Evolutionary conservation across 2,113 vertebrate species (phyloP).

Genomic region (Pluvialis apricaria): DNA sequence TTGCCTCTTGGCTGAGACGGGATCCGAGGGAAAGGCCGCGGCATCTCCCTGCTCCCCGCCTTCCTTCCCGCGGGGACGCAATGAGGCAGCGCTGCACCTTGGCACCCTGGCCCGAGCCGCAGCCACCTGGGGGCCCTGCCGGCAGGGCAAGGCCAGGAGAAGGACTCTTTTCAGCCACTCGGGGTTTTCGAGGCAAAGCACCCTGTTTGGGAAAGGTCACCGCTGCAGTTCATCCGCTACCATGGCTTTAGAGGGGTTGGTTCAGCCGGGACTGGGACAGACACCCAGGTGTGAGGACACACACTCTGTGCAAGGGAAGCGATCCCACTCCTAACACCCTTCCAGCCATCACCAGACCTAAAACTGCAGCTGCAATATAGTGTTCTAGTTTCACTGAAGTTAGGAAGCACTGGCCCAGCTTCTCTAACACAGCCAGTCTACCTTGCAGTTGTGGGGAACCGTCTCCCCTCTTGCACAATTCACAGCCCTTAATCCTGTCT

Average conservation of each 20-base stretch:
- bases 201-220: neutral
- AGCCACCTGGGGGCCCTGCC: neutral
- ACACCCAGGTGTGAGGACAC: neutral
- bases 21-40: neutral
- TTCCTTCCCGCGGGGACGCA: accelerated
- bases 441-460: accelerated
- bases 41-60: no score
- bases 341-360: neutral
- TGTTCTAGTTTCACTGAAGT: neutral
- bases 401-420: neutral
- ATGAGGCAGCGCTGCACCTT: neutral
- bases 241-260: neutral
- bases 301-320: accelerated
- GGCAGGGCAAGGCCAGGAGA: neutral
- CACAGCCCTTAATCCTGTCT: neutral
- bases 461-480: neutral
- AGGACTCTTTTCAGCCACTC: neutral
- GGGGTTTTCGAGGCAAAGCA: neutral
- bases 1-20: no score
- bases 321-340: neutral
- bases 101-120: neutral
- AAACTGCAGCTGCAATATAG: neutral
- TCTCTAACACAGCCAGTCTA: neutral
- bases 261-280: neutral
- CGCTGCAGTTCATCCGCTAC: neutral